A percentile compares a stretch with the other conserved stretches of the same genome.
Conservation (phyloP, 2,797 vertebrate species). For the Pyrocephalus nanus region DNA sequence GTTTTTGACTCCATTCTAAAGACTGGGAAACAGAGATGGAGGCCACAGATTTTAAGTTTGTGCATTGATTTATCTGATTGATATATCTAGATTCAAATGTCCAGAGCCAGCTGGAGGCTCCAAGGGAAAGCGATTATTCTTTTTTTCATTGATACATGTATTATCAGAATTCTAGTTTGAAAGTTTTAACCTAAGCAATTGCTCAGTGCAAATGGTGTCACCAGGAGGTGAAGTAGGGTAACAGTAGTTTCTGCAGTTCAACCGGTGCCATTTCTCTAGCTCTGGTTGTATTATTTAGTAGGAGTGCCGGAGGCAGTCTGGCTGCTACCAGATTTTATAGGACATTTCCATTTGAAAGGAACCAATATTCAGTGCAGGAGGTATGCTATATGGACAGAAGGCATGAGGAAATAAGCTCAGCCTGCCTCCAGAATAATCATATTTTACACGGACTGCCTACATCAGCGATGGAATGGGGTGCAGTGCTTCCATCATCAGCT, state of each 20-base stretch:
- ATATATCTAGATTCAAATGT: background rate
- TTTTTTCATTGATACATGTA: background rate
- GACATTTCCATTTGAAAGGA: background rate
- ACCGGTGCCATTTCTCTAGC: background rate
- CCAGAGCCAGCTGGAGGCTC: background rate
- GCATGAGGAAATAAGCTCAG: background rate
- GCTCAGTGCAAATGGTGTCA: background rate
- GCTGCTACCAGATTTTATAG: background rate
- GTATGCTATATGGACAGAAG: background rate
- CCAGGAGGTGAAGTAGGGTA: background rate
- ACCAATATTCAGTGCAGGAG: background rate
- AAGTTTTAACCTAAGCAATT: background rate
- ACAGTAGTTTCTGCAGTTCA: background rate
- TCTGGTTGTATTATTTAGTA: background rate
- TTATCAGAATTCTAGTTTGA: background rate
- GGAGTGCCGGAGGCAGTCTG: background rate
- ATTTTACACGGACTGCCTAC: background rate
- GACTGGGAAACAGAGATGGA: background rate
- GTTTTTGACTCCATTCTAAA: background rate
- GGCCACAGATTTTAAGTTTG: background rate
- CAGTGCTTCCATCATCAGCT: background rate
- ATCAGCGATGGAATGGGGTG: background rate
- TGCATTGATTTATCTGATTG: background rate
- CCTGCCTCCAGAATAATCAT: background rate
- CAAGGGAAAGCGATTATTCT: background rate